Conservation (phyloP, 1,140 invertebrate genomes). For the Euborellia annulipes region DNA sequence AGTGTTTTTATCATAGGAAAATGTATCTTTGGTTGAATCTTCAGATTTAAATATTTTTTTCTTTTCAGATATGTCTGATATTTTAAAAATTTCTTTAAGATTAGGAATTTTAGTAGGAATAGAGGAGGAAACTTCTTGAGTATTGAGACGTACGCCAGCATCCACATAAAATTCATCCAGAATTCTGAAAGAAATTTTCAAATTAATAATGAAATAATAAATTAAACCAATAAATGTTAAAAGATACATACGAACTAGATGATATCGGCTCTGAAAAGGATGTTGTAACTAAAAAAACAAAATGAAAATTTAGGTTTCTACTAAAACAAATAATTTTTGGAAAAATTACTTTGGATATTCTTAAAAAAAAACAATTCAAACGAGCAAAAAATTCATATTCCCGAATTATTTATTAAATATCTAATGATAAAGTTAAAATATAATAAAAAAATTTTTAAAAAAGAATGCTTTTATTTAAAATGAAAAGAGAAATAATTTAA, state of each 20-base stretch:
- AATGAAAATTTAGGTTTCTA: no score
- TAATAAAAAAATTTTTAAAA: no score
- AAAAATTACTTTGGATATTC: constrained; percentile 15
- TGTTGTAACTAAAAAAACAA: constrained; percentile 20
- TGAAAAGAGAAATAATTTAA: no score
- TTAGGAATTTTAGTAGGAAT: constrained; percentile 25
- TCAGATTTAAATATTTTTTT: no score
- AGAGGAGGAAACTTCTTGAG: constrained; percentile 21
- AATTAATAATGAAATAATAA: constrained; percentile 29
- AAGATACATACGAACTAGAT: constrained; percentile 18
- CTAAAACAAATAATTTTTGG: constrained; percentile 19
- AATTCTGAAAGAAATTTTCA: constrained; percentile 22
- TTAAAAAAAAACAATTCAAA: constrained; percentile 15
- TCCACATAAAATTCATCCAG: constrained; percentile 35
- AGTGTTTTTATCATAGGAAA: no score
- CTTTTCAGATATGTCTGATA: no score
- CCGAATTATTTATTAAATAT: no score
- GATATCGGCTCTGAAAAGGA: constrained; percentile 15
- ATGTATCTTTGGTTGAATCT: no score
- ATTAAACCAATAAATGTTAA: constrained; percentile 29
- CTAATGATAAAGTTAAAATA: no score
- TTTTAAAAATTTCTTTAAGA: constrained; percentile 19
- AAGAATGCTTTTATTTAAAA: no score
- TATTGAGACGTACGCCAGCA: constrained; percentile 31
- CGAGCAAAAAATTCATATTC: no score